Evolutionary conservation across 1,140 invertebrate genomes (phyloP).

Genomic region (Caenorhabditis elegans): WBcel235 BX284605.5:12711501-12712000

Average conservation of each 20-base stretch:
- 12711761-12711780: not conserved
- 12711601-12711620: not conserved
- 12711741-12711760: not conserved
- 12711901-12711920: too few species aligned
- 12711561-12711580: not conserved
- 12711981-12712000: not conserved
- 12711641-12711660: not conserved
- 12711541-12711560: not conserved
- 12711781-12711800: not conserved
- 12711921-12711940: too few species aligned
- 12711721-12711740: not conserved
- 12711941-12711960: too few species aligned
- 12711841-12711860: conserved; percentile 7
- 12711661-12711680: not conserved
- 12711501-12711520: not conserved
- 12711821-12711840: not conserved
- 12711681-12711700: not conserved
- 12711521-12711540: not conserved
- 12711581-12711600: not conserved
- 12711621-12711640: not conserved
- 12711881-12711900: too few species aligned
- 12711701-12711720: not conserved
- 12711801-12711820: not conserved
- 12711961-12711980: not conserved
- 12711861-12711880: too few species aligned